These are phyloP conservation scores for Zygogramma bicolorata DNA, from an alignment of 2,888 invertebrate species.

Conservation along the genomic window DNA sequence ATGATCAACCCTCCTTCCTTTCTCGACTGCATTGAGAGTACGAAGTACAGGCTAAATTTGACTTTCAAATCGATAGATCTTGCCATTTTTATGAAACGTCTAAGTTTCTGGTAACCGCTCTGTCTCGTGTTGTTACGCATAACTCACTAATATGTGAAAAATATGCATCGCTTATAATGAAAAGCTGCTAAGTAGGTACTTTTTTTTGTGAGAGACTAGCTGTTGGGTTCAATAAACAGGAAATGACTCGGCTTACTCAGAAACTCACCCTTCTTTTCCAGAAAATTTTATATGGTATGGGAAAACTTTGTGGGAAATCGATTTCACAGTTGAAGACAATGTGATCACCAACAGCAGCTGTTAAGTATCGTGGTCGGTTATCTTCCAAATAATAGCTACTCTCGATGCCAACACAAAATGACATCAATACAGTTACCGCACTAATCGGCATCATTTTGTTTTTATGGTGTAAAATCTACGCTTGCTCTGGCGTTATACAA, in stretches of 20 bases:
- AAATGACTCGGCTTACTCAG: conserved; percentile 14
- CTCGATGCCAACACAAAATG: conserved; percentile 24
- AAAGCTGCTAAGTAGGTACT: no score
- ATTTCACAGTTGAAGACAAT: conserved; percentile 87
- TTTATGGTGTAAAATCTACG: conserved; percentile 12
- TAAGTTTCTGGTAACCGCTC: no score
- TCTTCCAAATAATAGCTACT: conserved; percentile 59
- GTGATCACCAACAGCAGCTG: conserved; percentile 81
- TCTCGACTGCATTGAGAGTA: no score
- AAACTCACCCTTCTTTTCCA: conserved; percentile 90
- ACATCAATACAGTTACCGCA: conserved; percentile 35
- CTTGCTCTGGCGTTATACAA: conserved; percentile 32
- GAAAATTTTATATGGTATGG: conserved; percentile 87
- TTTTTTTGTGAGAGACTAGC: no score
- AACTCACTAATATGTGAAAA: no score
- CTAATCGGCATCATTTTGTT: conserved; percentile 36
- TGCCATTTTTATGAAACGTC: no score
- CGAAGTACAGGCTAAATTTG: no score
- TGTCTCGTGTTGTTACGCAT: no score
- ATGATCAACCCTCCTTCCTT: no score
- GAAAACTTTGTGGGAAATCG: conserved; percentile 87
- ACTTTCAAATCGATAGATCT: no score
- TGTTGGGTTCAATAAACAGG: no score
- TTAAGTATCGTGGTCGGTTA: conserved; percentile 63
- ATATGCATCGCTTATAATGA: no score